Conservation (phyloP, 2,797 vertebrate genomes). For the Sylvilagus floridanus region DNA sequence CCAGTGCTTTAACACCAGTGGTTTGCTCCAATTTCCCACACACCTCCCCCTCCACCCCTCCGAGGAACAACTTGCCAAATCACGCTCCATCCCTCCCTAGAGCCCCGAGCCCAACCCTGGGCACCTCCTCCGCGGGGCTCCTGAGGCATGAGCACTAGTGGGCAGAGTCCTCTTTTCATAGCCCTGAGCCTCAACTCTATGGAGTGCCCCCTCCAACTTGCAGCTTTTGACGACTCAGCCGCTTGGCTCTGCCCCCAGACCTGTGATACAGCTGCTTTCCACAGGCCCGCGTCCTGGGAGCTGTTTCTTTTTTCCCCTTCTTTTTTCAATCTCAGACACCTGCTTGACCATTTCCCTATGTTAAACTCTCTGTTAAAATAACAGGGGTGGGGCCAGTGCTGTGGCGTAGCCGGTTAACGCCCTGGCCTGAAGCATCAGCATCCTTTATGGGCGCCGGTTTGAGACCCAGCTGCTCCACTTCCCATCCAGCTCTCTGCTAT, state of each 20-base stretch:
- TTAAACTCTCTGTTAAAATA: neutral
- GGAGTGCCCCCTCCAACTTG: neutral
- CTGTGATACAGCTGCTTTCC: neutral
- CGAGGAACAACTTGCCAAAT: neutral
- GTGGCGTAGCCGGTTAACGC: no score
- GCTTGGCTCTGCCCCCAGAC: neutral
- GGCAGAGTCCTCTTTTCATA: neutral
- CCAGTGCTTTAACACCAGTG: neutral
- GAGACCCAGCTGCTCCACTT: no score
- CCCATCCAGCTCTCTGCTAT: no score
- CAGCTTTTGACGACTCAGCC: neutral
- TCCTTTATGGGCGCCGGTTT: no score
- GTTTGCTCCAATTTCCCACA: neutral
- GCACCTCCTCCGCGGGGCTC: neutral
- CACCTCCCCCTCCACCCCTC: no score
- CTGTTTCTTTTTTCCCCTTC: neutral
- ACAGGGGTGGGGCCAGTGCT: no score
- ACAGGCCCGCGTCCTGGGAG: accelerated
- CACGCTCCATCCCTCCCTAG: neutral
- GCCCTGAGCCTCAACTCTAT: neutral
- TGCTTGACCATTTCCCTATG: neutral
- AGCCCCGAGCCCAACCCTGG: neutral
- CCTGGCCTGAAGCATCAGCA: no score
- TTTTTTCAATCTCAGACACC: neutral
- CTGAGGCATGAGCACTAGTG: no score